phyloP scores from a whole-genome alignment of 2,888 invertebrate species.

The Hypsopygia costalis region DNA sequence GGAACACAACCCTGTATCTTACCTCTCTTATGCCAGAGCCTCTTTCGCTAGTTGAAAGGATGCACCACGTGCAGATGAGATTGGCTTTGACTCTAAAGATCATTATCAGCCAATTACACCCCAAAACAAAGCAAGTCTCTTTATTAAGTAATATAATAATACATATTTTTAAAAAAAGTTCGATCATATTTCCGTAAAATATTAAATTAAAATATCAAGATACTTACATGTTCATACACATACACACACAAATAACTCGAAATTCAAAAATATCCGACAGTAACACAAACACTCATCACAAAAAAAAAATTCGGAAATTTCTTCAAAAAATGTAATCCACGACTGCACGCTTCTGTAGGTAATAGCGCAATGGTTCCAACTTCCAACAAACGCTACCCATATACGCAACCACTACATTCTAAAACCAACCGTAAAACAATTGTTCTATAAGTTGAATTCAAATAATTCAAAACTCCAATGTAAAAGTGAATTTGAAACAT shows the following conservation, averaged over 20 bases:
- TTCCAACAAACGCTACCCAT: neutral
- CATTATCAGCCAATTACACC: no score
- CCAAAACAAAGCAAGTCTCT: no score
- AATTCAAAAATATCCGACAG: neutral
- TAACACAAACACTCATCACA: constrained; percentile 5
- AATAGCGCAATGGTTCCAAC: constrained; percentile 14
- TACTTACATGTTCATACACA: neutral
- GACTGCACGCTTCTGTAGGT: constrained; percentile 12
- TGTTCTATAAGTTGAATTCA: constrained; percentile 1
- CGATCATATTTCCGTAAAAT: no score
- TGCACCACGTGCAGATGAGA: no score
- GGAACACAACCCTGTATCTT: no score
- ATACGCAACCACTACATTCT: neutral
- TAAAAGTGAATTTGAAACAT: constrained; percentile 16
- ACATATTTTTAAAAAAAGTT: no score
- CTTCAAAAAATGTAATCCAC: constrained; percentile 4
- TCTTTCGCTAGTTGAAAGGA: no score
- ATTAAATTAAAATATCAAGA: neutral
- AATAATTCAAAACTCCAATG: neutral
- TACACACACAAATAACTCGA: neutral
- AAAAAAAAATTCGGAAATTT: constrained; percentile 1
- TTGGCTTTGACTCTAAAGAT: no score
- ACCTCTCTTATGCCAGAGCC: no score
- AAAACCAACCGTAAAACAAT: constrained; percentile 9
- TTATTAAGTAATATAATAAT: no score